Conservation (phyloP, 2,113 vertebrate genomes). For the Monopterus albus region DNA sequence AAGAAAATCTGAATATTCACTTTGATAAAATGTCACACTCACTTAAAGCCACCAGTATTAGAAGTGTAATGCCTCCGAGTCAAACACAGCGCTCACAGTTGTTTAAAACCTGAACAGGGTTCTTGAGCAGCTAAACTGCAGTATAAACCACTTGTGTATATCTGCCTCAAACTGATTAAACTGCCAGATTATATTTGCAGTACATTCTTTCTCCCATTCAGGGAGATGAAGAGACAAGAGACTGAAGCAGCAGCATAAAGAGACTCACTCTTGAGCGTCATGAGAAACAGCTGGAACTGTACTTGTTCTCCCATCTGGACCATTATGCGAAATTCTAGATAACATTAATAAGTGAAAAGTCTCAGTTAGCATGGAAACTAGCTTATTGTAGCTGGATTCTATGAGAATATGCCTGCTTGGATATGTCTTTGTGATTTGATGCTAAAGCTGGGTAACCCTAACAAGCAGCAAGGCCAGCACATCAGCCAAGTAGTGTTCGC, state of each 20-base stretch:
- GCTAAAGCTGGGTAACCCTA: too few species aligned
- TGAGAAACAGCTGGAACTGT: constrained; percentile 5
- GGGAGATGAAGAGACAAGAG: background rate
- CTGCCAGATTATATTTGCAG: constrained; percentile 13
- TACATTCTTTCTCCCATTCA: background rate
- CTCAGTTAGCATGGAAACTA: too few species aligned
- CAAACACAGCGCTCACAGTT: background rate
- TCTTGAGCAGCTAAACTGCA: constrained; percentile 1
- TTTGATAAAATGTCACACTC: background rate
- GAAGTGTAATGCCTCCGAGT: background rate
- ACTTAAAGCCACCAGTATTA: background rate
- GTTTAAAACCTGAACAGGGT: constrained; percentile 1
- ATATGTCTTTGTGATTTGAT: too few species aligned
- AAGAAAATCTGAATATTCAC: too few species aligned
- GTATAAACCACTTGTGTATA: background rate
- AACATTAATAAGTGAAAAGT: too few species aligned
- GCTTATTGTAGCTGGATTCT: too few species aligned
- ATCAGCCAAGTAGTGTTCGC: too few species aligned
- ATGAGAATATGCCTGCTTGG: too few species aligned
- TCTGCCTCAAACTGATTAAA: constrained; percentile 14
- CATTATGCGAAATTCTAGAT: background rate
- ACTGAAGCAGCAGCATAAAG: background rate
- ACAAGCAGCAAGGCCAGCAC: too few species aligned
- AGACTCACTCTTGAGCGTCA: constrained; percentile 5
- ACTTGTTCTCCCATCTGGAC: background rate